Base-by-base conservation (phyloP, 2,888 invertebrate genomes). In the Cyaniris semiargus region DNA sequence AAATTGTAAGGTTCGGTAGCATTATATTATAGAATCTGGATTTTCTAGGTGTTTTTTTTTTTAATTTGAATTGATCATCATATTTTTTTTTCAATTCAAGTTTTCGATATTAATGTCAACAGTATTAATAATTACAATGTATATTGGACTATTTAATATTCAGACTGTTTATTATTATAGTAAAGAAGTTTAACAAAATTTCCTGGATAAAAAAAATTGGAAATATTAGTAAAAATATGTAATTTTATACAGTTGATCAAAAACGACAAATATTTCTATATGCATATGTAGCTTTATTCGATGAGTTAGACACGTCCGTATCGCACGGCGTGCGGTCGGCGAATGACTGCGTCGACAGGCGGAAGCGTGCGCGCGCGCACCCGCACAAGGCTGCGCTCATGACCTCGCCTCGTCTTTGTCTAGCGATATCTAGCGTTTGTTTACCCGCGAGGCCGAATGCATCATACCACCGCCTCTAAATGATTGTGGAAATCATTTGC, bases 341-440 rank as follows among this genome's bases (percentile, higher is more conserved):
- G 79, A 81, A 77, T 81, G 81, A 80, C 75, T 79, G 79, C 80
- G 81, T 53, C 89, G 90, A 89, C 88, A 92, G 90, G 92, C 92
- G 92, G 92, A 91, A 91, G 91, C 90, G 88, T 85, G 87, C 88
- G 90, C 88, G 85, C 88, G 89, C 90, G 90, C 91, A 89, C 91
- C 89, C 90, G 91, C 91, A 88, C 93, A 93, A 93, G 93, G 93
- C 93, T 93, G 88, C 90, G 93, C 92, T 93, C 93, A 89, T 93
- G 93, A 93, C 93, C 93, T 93, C 93, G 93, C 92, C 83, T 88
- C 90, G 93, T 92, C 93, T 93, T 93, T 93, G 93, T 93, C 93
- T 93, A 93, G 91, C 88, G 88, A 91, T 92, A 92, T 93, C 93
- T 93, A 92, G 85, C 90, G 91, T 90, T 91, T 91, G 91, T 92